phyloP scores from a whole-genome alignment of 2,888 invertebrate genomes.

The Antheraea yamamai region DNA sequence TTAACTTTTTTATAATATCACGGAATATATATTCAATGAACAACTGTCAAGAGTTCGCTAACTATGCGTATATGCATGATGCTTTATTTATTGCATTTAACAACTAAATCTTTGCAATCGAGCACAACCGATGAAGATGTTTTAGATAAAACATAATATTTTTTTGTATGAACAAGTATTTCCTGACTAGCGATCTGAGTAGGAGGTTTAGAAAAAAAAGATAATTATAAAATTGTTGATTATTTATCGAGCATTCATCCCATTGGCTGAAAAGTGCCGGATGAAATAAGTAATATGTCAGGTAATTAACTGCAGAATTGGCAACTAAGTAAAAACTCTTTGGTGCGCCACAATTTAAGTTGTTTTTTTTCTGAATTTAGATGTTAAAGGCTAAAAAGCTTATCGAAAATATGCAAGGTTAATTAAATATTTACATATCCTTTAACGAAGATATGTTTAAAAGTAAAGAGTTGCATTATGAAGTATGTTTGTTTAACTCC shows the following conservation, averaged over 20 bases:
- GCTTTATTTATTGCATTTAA: no score
- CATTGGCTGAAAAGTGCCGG: background rate
- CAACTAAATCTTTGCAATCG: no score
- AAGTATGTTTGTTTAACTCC: background rate
- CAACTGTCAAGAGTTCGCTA: no score
- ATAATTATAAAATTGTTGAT: background rate
- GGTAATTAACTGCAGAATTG: background rate
- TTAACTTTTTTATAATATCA: no score
- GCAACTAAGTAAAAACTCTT: background rate
- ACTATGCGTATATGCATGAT: no score
- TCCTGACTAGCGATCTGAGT: background rate
- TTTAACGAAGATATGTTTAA: background rate
- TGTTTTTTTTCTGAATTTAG: background rate
- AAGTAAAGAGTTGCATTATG: background rate
- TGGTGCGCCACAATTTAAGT: background rate
- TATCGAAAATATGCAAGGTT: background rate
- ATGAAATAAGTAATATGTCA: background rate
- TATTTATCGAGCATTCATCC: background rate
- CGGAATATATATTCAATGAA: no score
- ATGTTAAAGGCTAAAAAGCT: background rate
- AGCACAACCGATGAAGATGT: no score
- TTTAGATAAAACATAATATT: background rate
- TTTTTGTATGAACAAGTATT: background rate
- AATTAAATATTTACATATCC: slow-evolving; percentile 7
- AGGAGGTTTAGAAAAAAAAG: background rate